A percentile compares a stretch with the other conserved stretches of the same genome.
Conservation (phyloP, 2,888 invertebrate species). For the Melolontha melolontha region DNA sequence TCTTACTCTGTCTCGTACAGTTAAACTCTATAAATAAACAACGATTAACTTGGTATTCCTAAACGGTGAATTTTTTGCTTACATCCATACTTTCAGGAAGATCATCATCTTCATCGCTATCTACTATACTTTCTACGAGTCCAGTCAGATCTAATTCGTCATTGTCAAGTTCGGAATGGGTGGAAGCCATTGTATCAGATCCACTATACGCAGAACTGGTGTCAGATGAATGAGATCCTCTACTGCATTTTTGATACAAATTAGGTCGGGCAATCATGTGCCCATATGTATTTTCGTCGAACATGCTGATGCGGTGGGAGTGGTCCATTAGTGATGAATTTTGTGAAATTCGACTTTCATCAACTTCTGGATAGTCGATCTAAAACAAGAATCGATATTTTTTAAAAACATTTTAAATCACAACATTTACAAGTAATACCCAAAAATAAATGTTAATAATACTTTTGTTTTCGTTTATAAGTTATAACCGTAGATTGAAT, state of each 20-base stretch:
- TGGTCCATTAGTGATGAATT: slow-evolving; percentile 63
- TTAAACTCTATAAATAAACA: slow-evolving; percentile 75
- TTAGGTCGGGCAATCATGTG: slow-evolving; percentile 68
- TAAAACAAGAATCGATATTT: slow-evolving; percentile 61
- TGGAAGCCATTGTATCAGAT: slow-evolving; percentile 95
- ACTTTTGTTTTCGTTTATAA: no score
- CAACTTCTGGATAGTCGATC: slow-evolving; percentile 79
- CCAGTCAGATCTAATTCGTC: slow-evolving; percentile 93
- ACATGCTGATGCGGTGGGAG: slow-evolving; percentile 51
- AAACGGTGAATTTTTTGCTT: slow-evolving; percentile 59
- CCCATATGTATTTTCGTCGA: slow-evolving; percentile 40
- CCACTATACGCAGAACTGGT: slow-evolving; percentile 97
- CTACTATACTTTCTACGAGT: slow-evolving; percentile 94
- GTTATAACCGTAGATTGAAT: no score
- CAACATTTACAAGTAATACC: no score
- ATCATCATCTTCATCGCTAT: slow-evolving; percentile 96
- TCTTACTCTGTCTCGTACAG: slow-evolving; percentile 93
- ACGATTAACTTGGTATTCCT: slow-evolving; percentile 10
- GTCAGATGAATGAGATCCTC: slow-evolving; percentile 90
- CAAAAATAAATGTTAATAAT: no score
- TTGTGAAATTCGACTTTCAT: slow-evolving; percentile 60
- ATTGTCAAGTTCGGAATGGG: slow-evolving; percentile 84
- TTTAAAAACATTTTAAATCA: no score
- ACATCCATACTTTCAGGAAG: slow-evolving; percentile 90
- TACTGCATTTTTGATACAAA: slow-evolving; percentile 86